phyloP scores from a whole-genome alignment of 2,113 vertebrate genomes.

The Arizona elegans region DNA sequence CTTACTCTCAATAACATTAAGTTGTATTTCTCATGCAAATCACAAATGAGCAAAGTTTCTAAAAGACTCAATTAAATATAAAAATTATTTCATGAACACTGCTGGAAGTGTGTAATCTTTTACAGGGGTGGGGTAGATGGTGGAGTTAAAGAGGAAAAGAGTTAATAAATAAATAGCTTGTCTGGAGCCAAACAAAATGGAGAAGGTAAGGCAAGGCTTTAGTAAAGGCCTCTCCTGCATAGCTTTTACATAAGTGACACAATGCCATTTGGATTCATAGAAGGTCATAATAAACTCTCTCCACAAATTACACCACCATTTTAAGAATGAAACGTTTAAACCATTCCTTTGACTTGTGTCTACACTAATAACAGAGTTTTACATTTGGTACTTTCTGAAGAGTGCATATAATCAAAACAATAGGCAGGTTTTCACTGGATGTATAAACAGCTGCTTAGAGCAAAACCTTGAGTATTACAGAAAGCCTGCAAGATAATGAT shows the following conservation, averaged over 20 bases:
- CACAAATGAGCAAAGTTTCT: neutral
- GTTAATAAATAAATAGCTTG: neutral
- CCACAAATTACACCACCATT: conserved; percentile 12
- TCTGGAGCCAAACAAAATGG: neutral
- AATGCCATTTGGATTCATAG: conserved; percentile 36
- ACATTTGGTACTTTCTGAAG: neutral
- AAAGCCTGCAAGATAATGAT: conserved; percentile 48
- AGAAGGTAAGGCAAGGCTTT: neutral
- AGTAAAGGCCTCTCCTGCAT: neutral
- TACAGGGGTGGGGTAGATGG: neutral
- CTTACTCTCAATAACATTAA: neutral
- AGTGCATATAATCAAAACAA: neutral
- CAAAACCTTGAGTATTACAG: conserved; percentile 32
- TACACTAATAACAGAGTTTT: neutral
- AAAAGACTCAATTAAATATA: neutral
- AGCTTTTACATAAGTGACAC: conserved; percentile 30
- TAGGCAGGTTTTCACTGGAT: conserved; percentile 24
- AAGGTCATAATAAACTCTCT: conserved; percentile 44
- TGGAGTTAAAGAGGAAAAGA: neutral
- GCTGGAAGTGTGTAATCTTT: neutral
- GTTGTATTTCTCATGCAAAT: neutral
- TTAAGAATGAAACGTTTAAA: neutral
- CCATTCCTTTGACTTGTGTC: neutral
- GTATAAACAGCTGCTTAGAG: conserved; percentile 19
- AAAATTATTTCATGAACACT: neutral